Conservation (phyloP, 2,797 vertebrate genomes). For the Petrocephalus schoutedeni region DNA sequence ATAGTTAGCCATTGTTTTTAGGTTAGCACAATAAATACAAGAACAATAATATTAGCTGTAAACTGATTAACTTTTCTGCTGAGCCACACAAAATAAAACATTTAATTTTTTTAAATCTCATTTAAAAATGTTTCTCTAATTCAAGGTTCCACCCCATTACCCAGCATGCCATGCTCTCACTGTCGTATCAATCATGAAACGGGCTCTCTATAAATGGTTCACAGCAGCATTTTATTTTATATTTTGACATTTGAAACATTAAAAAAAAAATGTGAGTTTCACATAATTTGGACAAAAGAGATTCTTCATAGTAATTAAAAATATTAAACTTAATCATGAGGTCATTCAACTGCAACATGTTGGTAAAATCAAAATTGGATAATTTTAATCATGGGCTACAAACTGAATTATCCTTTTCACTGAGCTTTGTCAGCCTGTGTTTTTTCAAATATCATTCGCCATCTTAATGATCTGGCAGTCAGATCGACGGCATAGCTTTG, state of each 20-base stretch:
- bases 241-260: not conserved
- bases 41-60: not conserved
- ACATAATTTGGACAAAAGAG: not conserved
- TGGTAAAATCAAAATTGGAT: not conserved
- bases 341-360: not conserved
- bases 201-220: not conserved
- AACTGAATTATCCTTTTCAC: not conserved
- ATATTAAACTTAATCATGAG: not conserved
- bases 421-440: not conserved
- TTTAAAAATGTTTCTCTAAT: not conserved
- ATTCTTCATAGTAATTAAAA: not conserved
- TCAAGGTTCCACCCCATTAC: not conserved
- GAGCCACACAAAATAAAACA: constrained; percentile 5
- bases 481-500: not conserved
- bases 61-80: not conserved
- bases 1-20: not conserved
- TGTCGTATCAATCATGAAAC: not conserved
- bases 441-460: not conserved
- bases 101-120: not conserved
- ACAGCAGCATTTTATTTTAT: not conserved
- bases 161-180: not conserved
- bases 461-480: not conserved
- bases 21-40: not conserved
- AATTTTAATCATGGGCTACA: not conserved
- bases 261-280: constrained; percentile 3